Evolutionary conservation across 2,113 vertebrate species (phyloP).

Genomic region (Crocuta crocuta): DNA sequence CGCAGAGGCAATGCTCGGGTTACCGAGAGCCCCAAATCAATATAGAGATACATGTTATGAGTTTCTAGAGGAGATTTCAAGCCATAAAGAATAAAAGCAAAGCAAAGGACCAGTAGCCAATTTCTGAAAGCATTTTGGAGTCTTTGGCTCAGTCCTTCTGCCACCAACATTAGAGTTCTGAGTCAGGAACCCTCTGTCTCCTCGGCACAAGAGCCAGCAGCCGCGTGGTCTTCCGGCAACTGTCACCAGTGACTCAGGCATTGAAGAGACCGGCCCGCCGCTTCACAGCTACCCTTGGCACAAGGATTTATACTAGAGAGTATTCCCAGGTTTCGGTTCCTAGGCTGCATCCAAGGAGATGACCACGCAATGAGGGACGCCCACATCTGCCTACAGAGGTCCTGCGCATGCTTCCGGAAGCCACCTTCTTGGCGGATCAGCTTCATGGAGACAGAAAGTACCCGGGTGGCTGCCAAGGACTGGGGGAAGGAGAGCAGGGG

Average conservation of each 20-base stretch:
- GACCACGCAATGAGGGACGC: rapidly evolving
- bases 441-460: background rate
- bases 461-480: background rate
- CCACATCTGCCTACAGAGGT: background rate
- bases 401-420: background rate
- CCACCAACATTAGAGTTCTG: background rate
- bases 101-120: conserved; percentile 52
- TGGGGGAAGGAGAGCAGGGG: background rate
- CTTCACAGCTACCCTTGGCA: background rate
- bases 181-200: background rate
- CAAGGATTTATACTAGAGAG: background rate
- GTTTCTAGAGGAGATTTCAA: conserved; percentile 76
- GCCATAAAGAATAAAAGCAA: conserved; percentile 50
- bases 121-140: background rate
- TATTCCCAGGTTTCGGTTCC: background rate
- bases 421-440: background rate
- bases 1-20: conserved; percentile 73
- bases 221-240: background rate
- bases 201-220: background rate
- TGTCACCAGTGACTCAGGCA: background rate
- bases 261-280: background rate
- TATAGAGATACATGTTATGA: conserved; percentile 70
- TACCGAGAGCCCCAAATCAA: conserved; percentile 75
- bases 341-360: background rate
- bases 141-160: background rate